Evolutionary conservation across 2,888 invertebrate genomes (phyloP).

Genomic region (Eumacrocentrus americanus): DNA sequence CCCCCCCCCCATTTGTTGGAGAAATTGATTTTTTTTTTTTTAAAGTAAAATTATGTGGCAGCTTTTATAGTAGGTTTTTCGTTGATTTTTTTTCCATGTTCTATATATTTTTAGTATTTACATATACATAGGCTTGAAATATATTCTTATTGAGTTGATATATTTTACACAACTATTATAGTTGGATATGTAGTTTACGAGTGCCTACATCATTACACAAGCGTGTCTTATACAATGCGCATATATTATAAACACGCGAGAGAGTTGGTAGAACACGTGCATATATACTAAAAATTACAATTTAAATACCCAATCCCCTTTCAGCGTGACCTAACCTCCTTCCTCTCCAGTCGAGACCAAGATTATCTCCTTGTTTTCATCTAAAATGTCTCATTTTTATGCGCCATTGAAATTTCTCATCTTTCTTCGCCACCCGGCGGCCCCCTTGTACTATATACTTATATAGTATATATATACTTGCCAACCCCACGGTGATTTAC

Average conservation of each 20-base stretch:
- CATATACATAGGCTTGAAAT: background rate
- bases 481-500: conserved; percentile 13
- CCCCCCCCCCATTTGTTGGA: too few species aligned
- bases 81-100: conserved; percentile 5
- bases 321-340: conserved; percentile 40
- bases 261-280: conserved; percentile 29
- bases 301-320: conserved; percentile 50
- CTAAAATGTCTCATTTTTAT: conserved; percentile 60
- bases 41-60: conserved; percentile 7
- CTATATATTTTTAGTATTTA: background rate
- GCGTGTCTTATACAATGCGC: conserved; percentile 57
- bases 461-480: background rate
- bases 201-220: conserved; percentile 25
- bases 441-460: too few species aligned
- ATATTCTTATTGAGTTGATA: conserved; percentile 9
- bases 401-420: conserved; percentile 56
- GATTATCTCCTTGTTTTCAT: conserved; percentile 57
- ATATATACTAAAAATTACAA: conserved; percentile 57
- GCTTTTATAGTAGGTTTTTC: conserved; percentile 14
- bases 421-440: conserved; percentile 21
- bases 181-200: conserved; percentile 16
- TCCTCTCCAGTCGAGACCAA: conserved; percentile 18
- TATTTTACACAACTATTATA: background rate
- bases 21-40: conserved; percentile 19
- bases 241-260: conserved; percentile 59